A percentile compares a stretch with the other conserved stretches of the same genome.
These are phyloP conservation scores for Luscinia megarhynchos DNA, from an alignment of 2,797 vertebrate genomes.

Conservation along the genomic window DNA sequence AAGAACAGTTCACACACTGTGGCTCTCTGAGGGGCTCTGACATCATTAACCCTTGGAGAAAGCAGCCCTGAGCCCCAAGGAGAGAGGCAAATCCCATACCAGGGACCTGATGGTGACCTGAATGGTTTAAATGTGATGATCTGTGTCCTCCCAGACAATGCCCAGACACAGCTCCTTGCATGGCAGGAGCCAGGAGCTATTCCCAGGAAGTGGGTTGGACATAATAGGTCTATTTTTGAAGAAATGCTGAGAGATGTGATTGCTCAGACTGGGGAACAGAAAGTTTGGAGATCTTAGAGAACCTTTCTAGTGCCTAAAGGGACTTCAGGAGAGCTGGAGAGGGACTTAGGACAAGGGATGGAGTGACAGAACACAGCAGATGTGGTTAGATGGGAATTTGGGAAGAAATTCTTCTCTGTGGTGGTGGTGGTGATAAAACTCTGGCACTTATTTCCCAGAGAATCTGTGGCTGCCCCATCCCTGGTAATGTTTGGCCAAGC, in stretches of 20 bases:
- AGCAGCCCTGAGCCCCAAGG: background rate
- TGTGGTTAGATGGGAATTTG: background rate
- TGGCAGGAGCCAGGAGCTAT: background rate
- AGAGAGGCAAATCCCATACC: background rate
- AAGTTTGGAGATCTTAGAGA: background rate
- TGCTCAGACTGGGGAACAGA: background rate
- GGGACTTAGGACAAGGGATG: no score
- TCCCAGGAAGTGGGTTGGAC: background rate
- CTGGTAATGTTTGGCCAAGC: background rate
- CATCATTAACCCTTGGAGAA: background rate
- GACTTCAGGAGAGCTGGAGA: background rate
- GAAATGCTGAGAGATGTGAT: background rate
- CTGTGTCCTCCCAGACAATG: background rate
- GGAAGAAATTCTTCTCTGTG: background rate
- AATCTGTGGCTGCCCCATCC: background rate
- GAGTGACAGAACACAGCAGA: fast-evolving
- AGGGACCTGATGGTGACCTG: background rate
- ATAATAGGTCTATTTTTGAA: background rate
- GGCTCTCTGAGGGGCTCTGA: background rate
- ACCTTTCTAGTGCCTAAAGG: background rate
- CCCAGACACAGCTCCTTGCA: background rate
- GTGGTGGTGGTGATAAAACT: no score
- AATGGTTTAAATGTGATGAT: background rate
- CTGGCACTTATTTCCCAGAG: background rate
- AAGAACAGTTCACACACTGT: background rate